Base-by-base conservation (phyloP, 2,797 vertebrate species). In the Sorex maritimensis region DNA sequence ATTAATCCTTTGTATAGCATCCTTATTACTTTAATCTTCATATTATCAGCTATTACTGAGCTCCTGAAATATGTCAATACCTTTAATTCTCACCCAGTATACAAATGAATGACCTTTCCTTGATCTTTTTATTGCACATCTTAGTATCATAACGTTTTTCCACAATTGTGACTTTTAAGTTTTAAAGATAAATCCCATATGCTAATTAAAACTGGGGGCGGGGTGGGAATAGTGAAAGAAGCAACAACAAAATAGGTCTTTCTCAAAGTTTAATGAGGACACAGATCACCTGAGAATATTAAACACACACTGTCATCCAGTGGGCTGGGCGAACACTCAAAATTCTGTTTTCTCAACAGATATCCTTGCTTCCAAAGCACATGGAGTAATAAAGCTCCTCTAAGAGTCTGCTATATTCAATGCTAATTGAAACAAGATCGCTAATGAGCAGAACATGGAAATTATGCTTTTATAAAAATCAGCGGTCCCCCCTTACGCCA, bases 151-250 rank as follows among this genome's bases (percentile, higher is more conserved):
- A 23, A n/a, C 65, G 75, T 14, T 79, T 82, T 88, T 86, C 13
- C 52, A 67, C 58, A 90, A 94, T n/a, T 65, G 24, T 83, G 74
- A 58, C 41, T 55, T 81, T n/a, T 26, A 92, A 44, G 74, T 90
- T 88, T 92, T 81, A 93, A 88, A 94, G 74, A 15, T 88, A 82
- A 88, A 91, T 88, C 72, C 41, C 26, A 90, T 34, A 79, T n/a
- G 75, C 13, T 91, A 49, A 78, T 71, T 61, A 93, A 80, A 86
- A 9, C 4, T 44, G 41, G 41, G 41, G 41, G 41, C 5, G 63
- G 15, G 41, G 30, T 79, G 90, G 41, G 85, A 58, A 68, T 6
- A 68, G 10, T 67, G 10, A 12, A 67, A 67, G 58, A 71, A 68
- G 2, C 46, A 65, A 52, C 38, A 74, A 81, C 34, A 30, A 46